Conservation (phyloP, 2,888 invertebrate genomes). For the Spodoptera exigua region DNA sequence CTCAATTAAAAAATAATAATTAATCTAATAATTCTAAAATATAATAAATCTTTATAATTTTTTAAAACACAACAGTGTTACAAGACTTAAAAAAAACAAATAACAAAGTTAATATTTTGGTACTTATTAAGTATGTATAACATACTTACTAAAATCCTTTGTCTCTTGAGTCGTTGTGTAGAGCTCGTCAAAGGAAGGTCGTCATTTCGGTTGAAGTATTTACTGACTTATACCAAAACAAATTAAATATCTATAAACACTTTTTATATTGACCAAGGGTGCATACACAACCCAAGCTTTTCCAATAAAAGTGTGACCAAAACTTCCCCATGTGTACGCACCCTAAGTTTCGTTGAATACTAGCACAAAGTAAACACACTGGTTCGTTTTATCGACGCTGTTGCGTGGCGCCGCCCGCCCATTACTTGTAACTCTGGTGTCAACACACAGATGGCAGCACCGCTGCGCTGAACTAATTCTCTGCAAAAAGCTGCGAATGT, state of each 20-base stretch:
- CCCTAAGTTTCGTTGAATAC: constrained; percentile 47
- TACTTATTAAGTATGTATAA: too few relatives aligned
- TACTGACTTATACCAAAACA: neutral
- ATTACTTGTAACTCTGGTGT: constrained; percentile 41
- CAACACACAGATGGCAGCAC: constrained; percentile 56
- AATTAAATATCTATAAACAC: constrained; percentile 8
- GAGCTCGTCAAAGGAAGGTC: too few relatives aligned
- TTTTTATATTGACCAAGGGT: constrained; percentile 18
- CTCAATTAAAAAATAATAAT: too few relatives aligned
- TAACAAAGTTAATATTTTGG: too few relatives aligned
- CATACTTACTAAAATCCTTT: too few relatives aligned
- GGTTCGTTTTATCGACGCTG: constrained; percentile 48
- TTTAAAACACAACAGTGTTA: too few relatives aligned
- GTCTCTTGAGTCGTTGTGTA: too few relatives aligned
- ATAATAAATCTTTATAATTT: too few relatives aligned
- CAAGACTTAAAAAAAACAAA: too few relatives aligned
- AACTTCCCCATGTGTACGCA: constrained; percentile 27
- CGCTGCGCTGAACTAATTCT: constrained; percentile 20
- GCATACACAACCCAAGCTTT: constrained; percentile 6
- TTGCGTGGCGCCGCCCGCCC: constrained; percentile 49
- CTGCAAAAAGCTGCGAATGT: constrained; percentile 35
- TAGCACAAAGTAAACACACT: constrained; percentile 48
- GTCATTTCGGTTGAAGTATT: too few relatives aligned
- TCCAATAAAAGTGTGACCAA: neutral
- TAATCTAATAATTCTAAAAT: too few relatives aligned